Evolutionary conservation across 2,113 vertebrate species (phyloP).

Genomic region (Malurus melanocephalus): DNA sequence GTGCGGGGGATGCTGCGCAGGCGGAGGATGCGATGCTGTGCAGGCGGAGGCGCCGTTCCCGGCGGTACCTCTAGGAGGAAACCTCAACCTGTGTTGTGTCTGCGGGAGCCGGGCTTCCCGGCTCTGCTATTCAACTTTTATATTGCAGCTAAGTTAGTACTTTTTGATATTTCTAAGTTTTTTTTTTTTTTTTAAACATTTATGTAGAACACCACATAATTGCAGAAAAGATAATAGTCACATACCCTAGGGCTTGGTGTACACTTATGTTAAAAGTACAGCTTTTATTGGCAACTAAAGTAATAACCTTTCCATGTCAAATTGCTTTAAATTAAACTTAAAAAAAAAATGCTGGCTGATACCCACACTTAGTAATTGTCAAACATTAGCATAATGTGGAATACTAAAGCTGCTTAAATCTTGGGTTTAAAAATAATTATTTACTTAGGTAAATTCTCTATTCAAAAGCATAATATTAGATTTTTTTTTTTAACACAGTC

Average conservation of each 20-base stretch:
- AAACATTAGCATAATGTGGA: conserved; percentile 80
- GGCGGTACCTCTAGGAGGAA: conserved; percentile 78
- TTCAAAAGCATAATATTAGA: conserved; percentile 68
- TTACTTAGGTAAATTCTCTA: conserved; percentile 78
- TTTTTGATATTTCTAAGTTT: conserved; percentile 77
- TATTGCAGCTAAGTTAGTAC: conserved; percentile 71
- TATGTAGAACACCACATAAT: conserved; percentile 85
- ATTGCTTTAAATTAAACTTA: conserved; percentile 85
- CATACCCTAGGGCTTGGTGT: conserved; percentile 83
- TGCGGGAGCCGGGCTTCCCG: conserved; percentile 36
- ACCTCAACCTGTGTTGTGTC: conserved; percentile 74
- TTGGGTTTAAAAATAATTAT: conserved; percentile 81
- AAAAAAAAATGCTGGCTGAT: conserved; percentile 76
- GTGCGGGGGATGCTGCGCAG: background rate
- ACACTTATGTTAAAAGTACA: conserved; percentile 86
- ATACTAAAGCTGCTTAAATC: conserved; percentile 76
- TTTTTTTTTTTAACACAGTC: conserved; percentile 2
- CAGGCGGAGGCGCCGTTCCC: conserved; percentile 60
- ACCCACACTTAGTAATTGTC: conserved; percentile 81
- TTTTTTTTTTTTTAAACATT: conserved; percentile 77
- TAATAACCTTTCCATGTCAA: conserved; percentile 85
- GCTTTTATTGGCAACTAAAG: conserved; percentile 85
- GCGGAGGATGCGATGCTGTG: background rate
- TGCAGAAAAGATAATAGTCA: conserved; percentile 86
- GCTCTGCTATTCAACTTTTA: conserved; percentile 63